phyloP scores from a whole-genome alignment of 2,888 invertebrate species.

The Limnephilus auricula region DNA sequence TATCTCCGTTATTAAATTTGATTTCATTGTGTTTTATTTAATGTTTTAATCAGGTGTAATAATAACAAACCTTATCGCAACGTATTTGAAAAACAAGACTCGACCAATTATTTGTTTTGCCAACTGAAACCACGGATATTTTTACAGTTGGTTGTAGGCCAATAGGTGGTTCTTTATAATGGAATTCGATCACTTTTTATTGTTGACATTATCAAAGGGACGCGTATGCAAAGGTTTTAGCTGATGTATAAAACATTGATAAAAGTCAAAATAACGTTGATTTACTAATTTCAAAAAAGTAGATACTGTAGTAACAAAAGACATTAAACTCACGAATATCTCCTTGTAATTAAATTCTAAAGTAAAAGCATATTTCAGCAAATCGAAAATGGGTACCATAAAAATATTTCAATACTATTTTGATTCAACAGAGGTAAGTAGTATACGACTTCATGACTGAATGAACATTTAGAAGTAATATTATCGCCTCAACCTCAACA shows the following conservation, averaged over 20 bases:
- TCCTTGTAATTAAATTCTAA: too few relatives aligned
- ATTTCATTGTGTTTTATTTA: neutral
- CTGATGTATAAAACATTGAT: too few relatives aligned
- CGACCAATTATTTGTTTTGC: neutral
- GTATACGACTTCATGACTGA: too few relatives aligned
- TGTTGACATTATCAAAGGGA: too few relatives aligned
- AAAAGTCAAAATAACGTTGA: too few relatives aligned
- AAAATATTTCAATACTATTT: neutral
- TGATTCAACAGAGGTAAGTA: neutral
- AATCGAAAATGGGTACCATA: too few relatives aligned
- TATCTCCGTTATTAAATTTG: neutral
- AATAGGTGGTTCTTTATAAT: neutral
- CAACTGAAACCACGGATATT: neutral
- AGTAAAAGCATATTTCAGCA: too few relatives aligned
- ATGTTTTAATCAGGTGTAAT: neutral
- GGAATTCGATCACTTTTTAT: neutral
- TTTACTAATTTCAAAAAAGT: too few relatives aligned
- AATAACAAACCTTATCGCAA: neutral
- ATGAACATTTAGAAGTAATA: neutral
- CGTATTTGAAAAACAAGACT: neutral
- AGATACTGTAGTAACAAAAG: too few relatives aligned
- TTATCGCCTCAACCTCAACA: neutral
- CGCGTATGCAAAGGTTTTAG: too few relatives aligned
- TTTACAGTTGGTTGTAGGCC: neutral
- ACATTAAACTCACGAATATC: too few relatives aligned